Conservation (phyloP, 2,113 vertebrate genomes). For the Esox niger region DNA sequence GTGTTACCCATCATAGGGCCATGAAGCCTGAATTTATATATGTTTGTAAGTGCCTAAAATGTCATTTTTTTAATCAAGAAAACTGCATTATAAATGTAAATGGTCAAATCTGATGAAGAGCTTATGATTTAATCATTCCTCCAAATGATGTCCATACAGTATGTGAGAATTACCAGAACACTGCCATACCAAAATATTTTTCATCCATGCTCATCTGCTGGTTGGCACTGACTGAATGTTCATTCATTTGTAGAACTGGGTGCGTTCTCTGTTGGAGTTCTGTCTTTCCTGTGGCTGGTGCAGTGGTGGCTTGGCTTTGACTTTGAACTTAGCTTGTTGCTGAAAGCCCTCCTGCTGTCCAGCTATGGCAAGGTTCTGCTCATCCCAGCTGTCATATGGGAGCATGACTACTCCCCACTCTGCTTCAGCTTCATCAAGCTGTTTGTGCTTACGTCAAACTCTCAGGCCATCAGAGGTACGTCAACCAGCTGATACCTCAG, state of each 20-base stretch:
- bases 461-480: conserved; percentile 89
- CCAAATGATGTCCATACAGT: too few species aligned
- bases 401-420: conserved; percentile 89
- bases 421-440: conserved; percentile 89
- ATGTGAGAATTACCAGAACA: too few species aligned
- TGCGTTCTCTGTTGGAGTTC: conserved; percentile 14
- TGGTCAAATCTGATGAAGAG: too few species aligned
- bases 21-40: too few species aligned
- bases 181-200: too few species aligned
- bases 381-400: conserved; percentile 96
- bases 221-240: too few species aligned
- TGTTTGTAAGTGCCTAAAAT: too few species aligned
- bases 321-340: conserved; percentile 52
- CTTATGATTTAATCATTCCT: too few species aligned
- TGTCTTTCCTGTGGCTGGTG: conserved; percentile 20
- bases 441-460: conserved; percentile 92
- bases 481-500: background rate
- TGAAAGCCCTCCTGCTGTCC: conserved; percentile 87
- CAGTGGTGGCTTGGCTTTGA: conserved; percentile 84
- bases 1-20: too few species aligned
- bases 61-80: too few species aligned
- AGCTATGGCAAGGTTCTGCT: conserved; percentile 95
- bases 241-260: background rate
- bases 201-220: too few species aligned
- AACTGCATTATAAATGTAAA: too few species aligned